Conservation (phyloP, 2,113 vertebrate genomes). For the Callospermophilus lateralis region DNA sequence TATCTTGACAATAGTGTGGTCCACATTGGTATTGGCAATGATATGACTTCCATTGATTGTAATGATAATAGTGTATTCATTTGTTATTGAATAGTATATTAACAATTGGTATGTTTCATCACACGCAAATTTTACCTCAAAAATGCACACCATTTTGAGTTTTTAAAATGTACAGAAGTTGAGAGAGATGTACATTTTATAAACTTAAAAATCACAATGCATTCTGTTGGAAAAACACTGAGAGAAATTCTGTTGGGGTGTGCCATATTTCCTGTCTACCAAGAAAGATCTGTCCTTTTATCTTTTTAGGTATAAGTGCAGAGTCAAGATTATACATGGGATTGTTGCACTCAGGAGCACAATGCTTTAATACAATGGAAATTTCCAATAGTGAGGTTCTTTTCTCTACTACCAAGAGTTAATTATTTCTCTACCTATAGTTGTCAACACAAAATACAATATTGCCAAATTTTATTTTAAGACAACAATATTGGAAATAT, state of each 20-base stretch:
- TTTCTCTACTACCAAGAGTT: not conserved
- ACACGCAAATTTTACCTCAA: not conserved
- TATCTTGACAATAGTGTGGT: not conserved
- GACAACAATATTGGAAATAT: not conserved
- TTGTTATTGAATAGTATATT: not conserved
- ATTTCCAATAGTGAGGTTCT: not conserved
- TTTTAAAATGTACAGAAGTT: not conserved
- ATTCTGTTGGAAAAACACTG: not conserved
- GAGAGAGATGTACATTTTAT: not conserved
- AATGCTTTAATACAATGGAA: not conserved
- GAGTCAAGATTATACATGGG: not conserved
- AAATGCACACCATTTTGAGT: not conserved
- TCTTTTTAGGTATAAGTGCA: not conserved
- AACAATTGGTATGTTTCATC: not conserved
- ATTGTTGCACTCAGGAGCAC: not conserved
- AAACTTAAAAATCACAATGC: not conserved
- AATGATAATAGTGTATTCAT: not conserved
- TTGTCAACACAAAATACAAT: not conserved
- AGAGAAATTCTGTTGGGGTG: not conserved
- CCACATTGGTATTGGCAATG: not conserved
- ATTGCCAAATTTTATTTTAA: constrained; percentile 29
- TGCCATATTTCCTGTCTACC: not conserved
- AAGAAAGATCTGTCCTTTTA: not conserved
- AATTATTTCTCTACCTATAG: not conserved
- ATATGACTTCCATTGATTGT: not conserved